A percentile compares a stretch with the other conserved stretches of the same genome.
Evolutionary conservation across 2,113 vertebrate genomes (phyloP).

Genomic region (Ictalurus furcatus): DNA sequence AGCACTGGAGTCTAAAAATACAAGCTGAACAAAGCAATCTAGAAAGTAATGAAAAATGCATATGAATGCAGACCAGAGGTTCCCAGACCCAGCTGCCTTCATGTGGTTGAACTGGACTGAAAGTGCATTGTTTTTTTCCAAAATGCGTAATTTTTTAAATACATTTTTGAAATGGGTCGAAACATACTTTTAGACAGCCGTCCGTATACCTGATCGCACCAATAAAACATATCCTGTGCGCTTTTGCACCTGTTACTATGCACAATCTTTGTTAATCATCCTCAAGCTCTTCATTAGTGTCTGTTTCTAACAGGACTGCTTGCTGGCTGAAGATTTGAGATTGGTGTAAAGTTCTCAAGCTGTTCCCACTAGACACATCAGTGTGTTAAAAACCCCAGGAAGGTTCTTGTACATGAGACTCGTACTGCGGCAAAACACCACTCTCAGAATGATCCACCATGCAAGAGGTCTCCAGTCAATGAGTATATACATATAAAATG

Average conservation of each 20-base stretch:
- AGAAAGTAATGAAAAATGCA: conserved; percentile 4
- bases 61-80: not conserved
- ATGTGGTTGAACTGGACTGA: not conserved
- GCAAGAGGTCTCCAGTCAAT: not conserved
- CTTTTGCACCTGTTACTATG: not conserved
- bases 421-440: not conserved
- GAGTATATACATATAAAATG: not conserved
- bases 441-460: not conserved
- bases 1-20: conserved; percentile 1
- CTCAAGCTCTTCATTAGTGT: not conserved
- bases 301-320: not conserved
- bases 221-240: not conserved
- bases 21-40: not conserved
- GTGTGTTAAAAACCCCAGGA: not conserved
- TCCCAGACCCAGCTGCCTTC: too few relatives aligned
- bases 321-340: not conserved
- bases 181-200: not conserved
- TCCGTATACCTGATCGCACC: not conserved
- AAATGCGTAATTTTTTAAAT: not conserved
- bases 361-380: not conserved
- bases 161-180: not conserved
- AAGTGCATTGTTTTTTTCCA: not conserved
- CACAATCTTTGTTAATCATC: not conserved
- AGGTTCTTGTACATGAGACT: not conserved
- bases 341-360: not conserved